Conservation (phyloP, 2,888 invertebrate species). For the Acutogordius australiensis region DNA sequence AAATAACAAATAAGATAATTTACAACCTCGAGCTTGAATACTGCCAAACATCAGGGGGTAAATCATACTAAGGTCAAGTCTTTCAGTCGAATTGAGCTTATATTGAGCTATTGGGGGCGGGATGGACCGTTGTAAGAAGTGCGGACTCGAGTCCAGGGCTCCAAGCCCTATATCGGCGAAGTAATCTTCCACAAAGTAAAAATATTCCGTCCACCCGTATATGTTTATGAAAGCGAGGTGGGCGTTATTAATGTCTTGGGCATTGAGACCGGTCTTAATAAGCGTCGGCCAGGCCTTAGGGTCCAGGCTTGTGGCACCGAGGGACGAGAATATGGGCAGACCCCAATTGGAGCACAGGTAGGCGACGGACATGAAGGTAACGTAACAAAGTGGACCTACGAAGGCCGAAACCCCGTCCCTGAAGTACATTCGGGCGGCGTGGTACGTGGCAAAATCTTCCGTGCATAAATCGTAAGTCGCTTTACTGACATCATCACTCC, state of each 20-base stretch:
- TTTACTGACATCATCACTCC: not conserved
- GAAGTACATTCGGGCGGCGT: not conserved
- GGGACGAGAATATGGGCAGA: not conserved
- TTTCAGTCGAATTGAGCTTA: not conserved
- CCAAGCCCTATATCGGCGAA: not conserved
- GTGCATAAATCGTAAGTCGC: not conserved
- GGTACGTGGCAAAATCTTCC: constrained; percentile 7
- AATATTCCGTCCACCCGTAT: constrained; percentile 7
- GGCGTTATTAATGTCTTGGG: not conserved
- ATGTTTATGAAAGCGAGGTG: not conserved
- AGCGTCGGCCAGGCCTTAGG: not conserved
- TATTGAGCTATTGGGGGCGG: not conserved
- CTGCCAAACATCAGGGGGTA: not conserved
- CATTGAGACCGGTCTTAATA: not conserved
- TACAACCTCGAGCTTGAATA: not conserved
- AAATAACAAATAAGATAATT: not conserved
- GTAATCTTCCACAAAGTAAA: not conserved
- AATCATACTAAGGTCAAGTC: not conserved
- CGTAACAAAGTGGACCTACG: not conserved
- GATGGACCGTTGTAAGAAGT: not conserved
- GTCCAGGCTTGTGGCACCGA: not conserved
- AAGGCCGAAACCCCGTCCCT: not conserved
- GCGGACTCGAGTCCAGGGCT: not conserved
- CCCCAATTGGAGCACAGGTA: not conserved
- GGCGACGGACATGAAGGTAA: not conserved